Evolutionary conservation across 2,113 vertebrate genomes (phyloP), one percentile per base, ranked within the genome.

Genomic region (Dunckerocampus dactyliophorus): DNA sequence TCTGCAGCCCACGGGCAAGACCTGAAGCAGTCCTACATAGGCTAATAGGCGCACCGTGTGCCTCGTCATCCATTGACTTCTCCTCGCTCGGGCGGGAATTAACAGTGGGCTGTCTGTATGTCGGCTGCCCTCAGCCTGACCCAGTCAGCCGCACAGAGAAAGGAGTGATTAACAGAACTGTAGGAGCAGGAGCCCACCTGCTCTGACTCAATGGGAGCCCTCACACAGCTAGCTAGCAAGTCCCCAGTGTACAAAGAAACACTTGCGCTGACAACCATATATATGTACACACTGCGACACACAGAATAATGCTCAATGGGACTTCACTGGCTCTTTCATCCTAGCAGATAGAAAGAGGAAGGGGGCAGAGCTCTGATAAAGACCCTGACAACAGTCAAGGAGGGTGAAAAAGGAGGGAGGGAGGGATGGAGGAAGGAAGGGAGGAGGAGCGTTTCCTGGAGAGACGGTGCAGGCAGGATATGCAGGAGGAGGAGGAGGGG

Each of bases 391-490:
- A 74, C 59, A 84, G 68, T 66, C 59, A 69, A 45, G 65, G 37
- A 62, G 57, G 63, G 59, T 31, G 48, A 50, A 53, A 47, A 47
- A 58, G 55, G 24, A 77, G 65, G 68, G 74, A 77, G 72, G 65
- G 42, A 77, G 65, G 68, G 74, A 77, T 71, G 66, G 37, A 77
- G 80, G 80, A 79, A 81, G 79, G 84, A 64, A 82, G 81, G 78
- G 79, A 86, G 78, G 81, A 84, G 85, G 80, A 81, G 73, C 50
- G 72, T 83, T 88, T 88, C 85, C 84, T 83, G 85, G 80, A 88
- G 84, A 86, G 80, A 85, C 80, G 50, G 81, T 74, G 77, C 77
- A 80, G 75, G 80, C 85, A 89, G 87, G 87, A 87, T 88, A 82
- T 79, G 78, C 78, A 86, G 80, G 71, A 77, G 74, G 66, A 79